A percentile compares a stretch with the other conserved stretches of the same genome.
phyloP scores from a whole-genome alignment of 2,888 invertebrate species.

The Anagyrus pseudococci region DNA sequence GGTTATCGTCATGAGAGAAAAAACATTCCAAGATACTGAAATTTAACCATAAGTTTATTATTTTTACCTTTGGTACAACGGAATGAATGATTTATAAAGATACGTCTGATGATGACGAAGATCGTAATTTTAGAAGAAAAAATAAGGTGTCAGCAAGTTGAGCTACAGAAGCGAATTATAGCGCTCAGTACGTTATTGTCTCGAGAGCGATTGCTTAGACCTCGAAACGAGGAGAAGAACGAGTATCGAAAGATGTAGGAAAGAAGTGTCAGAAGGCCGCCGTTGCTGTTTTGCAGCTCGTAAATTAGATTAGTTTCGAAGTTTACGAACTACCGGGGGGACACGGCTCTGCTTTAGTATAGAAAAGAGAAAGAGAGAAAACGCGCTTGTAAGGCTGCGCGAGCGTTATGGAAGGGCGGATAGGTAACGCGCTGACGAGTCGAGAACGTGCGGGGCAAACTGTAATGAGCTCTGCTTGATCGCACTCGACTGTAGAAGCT shows the following conservation, averaged over 20 bases:
- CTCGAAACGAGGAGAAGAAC: neutral
- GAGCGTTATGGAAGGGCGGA: slow-evolving; percentile 50
- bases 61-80: too few relatives aligned
- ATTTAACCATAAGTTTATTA: too few relatives aligned
- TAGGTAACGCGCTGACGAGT: slow-evolving; percentile 50
- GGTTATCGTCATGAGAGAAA: too few relatives aligned
- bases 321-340: slow-evolving; percentile 47
- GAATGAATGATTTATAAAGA: too few relatives aligned
- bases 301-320: slow-evolving; percentile 58
- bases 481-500: too few relatives aligned
- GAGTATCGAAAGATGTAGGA: neutral
- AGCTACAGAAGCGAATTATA: slow-evolving; percentile 47
- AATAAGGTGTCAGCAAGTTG: slow-evolving; percentile 31
- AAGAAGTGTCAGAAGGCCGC: slow-evolving; percentile 16
- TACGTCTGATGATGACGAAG: too few relatives aligned
- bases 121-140: too few relatives aligned
- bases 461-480: slow-evolving; percentile 41
- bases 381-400: slow-evolving; percentile 43
- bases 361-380: slow-evolving; percentile 29
- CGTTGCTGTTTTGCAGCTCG: slow-evolving; percentile 52
- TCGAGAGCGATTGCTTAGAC: slow-evolving; percentile 42
- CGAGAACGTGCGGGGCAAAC: slow-evolving; percentile 48
- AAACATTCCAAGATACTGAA: too few relatives aligned
- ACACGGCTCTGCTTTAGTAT: slow-evolving; percentile 7
- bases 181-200: slow-evolving; percentile 32